Evolutionary conservation across 2,797 vertebrate genomes (phyloP), one percentile per base, ranked within the genome.

Genomic region (Heteromormyrus szaboi): DNA sequence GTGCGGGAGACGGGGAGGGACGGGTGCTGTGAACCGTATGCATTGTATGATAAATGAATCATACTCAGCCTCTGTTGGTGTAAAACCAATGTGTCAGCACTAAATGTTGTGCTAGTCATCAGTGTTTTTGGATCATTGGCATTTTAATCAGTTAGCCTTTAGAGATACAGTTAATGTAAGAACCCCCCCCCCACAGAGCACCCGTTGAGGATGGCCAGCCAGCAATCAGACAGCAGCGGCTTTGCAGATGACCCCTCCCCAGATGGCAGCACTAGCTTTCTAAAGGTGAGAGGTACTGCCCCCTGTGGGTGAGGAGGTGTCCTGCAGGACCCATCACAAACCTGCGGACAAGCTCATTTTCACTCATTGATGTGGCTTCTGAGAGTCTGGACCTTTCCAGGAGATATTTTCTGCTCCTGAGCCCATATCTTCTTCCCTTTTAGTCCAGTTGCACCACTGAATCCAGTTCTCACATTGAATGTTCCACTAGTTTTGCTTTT

Each of bases 171-270:
- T 41, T 19, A 17, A 76, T 25, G n/a, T 4, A 48, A n/a, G 1
- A 1, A 48, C 0, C 0, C 9, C 1, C 33, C 12, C 44, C n/a
- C 83, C 50, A 48, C 90, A 99, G 98, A 98, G 90, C 94, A 96
- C 56, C 93, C 99, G 1, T 92, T 97, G 65, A 96, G 98, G 91
- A 97, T 97, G 0, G 94, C 94, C 0, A 99, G 98, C 93, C 98
- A 98, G 91, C 98, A 99, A 92, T 99, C 98, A 0, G 98, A 99
- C 94, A 99, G 98, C 95, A 99, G 98, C 14, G 98, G 98, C 14
- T 99, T 99, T 76, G 98, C 97, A 72, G 98, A 99, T 92, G 98
- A 99, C 89, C 96, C 97, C 1, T 96, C 97, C 0, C 93, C 96
- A 0, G 98, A 99, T 76, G 94, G 95, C 89, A 94, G 95, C 0